Conservation (phyloP, 2,888 invertebrate genomes). For the Hirtodrosophila alboralis region DNA sequence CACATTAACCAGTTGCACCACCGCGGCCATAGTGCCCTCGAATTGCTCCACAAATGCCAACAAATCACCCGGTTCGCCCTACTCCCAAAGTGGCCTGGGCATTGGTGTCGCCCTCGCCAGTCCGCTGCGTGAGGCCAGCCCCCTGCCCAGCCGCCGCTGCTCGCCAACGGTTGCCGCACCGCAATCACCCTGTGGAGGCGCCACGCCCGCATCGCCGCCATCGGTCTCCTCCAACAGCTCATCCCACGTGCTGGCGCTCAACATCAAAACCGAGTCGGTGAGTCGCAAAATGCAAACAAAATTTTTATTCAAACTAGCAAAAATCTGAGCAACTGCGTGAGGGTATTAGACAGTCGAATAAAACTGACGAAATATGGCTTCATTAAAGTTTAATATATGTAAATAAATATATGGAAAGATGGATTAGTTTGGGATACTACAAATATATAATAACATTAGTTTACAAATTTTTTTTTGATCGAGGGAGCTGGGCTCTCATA, state of each 20-base stretch:
- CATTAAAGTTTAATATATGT: too few species aligned
- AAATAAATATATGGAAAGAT: too few species aligned
- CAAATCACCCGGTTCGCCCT: constrained; percentile 74
- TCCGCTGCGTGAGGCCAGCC: constrained; percentile 51
- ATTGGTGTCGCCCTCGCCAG: constrained; percentile 39
- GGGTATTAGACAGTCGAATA: too few species aligned
- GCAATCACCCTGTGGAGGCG: constrained; percentile 56
- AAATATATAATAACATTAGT: too few species aligned
- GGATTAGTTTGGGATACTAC: too few species aligned
- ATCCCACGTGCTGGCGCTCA: constrained; percentile 74
- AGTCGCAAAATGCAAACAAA: constrained; percentile 65
- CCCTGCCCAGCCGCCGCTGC: constrained; percentile 52
- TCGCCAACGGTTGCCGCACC: constrained; percentile 46
- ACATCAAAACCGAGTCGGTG: constrained; percentile 82
- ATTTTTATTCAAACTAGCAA: constrained; percentile 32
- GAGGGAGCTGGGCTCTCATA: too few species aligned
- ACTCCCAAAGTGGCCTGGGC: constrained; percentile 61
- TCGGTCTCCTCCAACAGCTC: constrained; percentile 57
- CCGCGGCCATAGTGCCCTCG: constrained; percentile 79
- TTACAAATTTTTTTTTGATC: too few species aligned
- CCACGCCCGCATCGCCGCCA: constrained; percentile 50
- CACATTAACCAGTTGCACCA: constrained; percentile 74
- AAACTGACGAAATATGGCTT: too few species aligned
- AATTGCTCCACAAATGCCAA: constrained; percentile 80
- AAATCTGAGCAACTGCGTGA: constrained; percentile 65